A percentile compares a stretch with the other conserved stretches of the same genome.
Evolutionary conservation across 2,113 vertebrate genomes (phyloP).

Genomic region (Neolamprologus ventralis): DNA sequence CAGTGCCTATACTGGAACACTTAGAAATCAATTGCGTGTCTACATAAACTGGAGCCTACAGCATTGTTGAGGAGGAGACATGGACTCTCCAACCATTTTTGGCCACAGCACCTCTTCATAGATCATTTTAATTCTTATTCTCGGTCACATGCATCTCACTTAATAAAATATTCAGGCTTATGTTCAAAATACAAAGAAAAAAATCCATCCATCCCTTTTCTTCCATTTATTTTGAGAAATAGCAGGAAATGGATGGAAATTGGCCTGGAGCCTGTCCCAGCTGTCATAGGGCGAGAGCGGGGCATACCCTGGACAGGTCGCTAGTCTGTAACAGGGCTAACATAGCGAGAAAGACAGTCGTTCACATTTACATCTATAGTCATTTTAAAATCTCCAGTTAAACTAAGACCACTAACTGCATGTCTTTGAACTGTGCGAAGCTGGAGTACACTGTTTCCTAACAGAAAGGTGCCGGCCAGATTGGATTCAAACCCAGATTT

Average conservation of each 20-base stretch:
- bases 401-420: background rate
- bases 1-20: background rate
- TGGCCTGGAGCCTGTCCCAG: background rate
- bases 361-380: background rate
- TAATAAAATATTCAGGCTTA: background rate
- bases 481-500: too few relatives aligned
- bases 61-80: background rate
- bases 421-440: background rate
- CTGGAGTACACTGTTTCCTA: background rate
- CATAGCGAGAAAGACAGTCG: background rate
- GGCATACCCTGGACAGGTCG: background rate
- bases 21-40: background rate
- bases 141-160: background rate
- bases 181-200: background rate
- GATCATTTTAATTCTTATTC: background rate
- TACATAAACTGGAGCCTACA: background rate
- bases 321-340: background rate
- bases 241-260: background rate
- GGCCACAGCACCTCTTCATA: background rate
- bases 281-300: background rate
- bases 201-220: background rate
- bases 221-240: background rate
- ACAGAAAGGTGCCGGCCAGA: too few relatives aligned
- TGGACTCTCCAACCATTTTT: background rate
- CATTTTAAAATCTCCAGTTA: background rate